Evolutionary conservation across 2,888 invertebrate genomes (phyloP).

Genomic region (Timandra comae): DNA sequence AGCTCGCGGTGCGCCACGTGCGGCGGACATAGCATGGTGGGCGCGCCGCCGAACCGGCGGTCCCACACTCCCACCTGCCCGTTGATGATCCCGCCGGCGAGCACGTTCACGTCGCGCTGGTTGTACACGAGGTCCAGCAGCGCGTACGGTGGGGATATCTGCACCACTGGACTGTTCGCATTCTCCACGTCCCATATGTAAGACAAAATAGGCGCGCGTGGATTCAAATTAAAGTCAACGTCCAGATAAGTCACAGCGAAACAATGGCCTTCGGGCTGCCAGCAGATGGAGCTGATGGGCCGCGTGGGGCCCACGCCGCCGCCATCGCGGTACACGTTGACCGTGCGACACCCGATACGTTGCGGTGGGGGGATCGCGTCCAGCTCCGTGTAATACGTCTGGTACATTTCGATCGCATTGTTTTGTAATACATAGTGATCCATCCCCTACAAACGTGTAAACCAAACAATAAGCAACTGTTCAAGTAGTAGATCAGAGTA

Average conservation of each 20-base stretch:
- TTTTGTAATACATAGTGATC: slow-evolving; percentile 92
- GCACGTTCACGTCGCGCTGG: slow-evolving; percentile 82
- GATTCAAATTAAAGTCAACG: slow-evolving; percentile 80
- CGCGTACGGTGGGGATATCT: slow-evolving; percentile 81
- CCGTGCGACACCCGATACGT: slow-evolving; percentile 81
- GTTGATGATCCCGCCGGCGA: slow-evolving; percentile 82
- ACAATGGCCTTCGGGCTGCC: slow-evolving; percentile 90
- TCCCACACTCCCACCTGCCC: slow-evolving; percentile 87
- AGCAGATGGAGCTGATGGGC: slow-evolving; percentile 86
- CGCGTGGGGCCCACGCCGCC: slow-evolving; percentile 75
- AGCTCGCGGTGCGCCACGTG: slow-evolving; percentile 92
- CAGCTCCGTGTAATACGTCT: slow-evolving; percentile 88
- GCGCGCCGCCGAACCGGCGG: slow-evolving; percentile 82
- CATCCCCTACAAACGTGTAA: slow-evolving; percentile 82
- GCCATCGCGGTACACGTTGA: slow-evolving; percentile 88
- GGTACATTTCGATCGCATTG: slow-evolving; percentile 94
- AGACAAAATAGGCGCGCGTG: slow-evolving; percentile 39
- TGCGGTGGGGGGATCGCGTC: slow-evolving; percentile 80
- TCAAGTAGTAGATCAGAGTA: too few relatives aligned
- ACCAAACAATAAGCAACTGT: too few relatives aligned
- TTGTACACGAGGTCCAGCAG: slow-evolving; percentile 90
- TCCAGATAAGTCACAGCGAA: slow-evolving; percentile 90
- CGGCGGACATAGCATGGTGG: slow-evolving; percentile 82
- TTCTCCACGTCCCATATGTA: slow-evolving; percentile 96
- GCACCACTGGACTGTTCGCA: slow-evolving; percentile 84